Base-by-base conservation (phyloP, 1,140 invertebrate genomes). In the Solenopsis fugax region DNA sequence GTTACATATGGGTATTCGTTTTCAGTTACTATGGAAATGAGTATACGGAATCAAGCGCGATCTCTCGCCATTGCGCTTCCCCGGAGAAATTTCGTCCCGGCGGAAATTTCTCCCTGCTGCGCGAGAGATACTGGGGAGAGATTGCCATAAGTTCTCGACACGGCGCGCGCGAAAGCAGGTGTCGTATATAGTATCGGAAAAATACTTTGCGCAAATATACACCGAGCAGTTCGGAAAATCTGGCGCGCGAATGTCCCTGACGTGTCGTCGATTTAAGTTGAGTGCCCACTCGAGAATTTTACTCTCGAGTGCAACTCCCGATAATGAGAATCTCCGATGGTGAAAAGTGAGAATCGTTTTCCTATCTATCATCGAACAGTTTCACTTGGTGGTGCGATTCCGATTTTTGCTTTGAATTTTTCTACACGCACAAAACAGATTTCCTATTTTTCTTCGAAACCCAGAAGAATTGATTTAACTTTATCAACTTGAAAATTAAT, bases 191-290 rank as follows among this genome's bases (percentile, higher is more conserved):
- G 56, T 77, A 81, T 81, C 50, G 77, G 77, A 81, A 81, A 81
- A 71, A 81, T 54, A 81, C 77, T 81, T 81, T 24, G 77, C 62
- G 77, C 77, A 81, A 81, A 81, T 81, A 81, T 54, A 81, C 64
- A 69, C 48, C 77, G 64, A 71, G 34, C 67, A 64, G 75, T 77
- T 81, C 34, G 64, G 21, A 56, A 81, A 81, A 81, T 34, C 77
- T 69, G 64, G 48, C n/a, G 45, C 58, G 62, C 77, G 77, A 56
- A 81, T 81, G 77, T 81, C 77, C 48, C 64, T 81, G 77, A 81
- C 77, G 64, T 69, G 62, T 54, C 64, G 64, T 81, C 77, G 48
- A 80, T 80, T 80, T 80, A 67, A 67, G 45, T 18, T 45, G 75
- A 78, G 76, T 78, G 58, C 48, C 62, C 64, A 41, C 64, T 81